Evolutionary conservation across 2,888 invertebrate genomes (phyloP), one percentile per base, ranked within the genome.

Genomic region (Zygothrica quintamaculata): DNA sequence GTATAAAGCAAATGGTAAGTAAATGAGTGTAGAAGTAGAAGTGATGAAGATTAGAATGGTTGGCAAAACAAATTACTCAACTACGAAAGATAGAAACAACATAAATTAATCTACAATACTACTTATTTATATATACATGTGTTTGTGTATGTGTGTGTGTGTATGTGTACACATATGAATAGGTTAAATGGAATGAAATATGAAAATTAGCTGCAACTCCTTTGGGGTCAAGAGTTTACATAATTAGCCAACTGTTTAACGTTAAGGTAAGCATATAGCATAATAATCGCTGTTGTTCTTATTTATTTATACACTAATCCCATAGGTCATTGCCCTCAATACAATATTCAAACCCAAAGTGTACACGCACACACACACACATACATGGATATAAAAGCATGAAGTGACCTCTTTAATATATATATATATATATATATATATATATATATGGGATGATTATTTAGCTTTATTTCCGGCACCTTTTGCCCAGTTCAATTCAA

Each of bases 391-490:
- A 7, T 12, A 22, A 36, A 25, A 13, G n/a, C n/a, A 9, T 47
- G 5, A 9, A 9, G 25, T 43, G 59, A 57, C 56, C 58, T 52
- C 42, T 36, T 60, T 51, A 43, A 66, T 69, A 58, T 42, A 39
- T 40, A 51, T 48, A 36, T 55, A 58, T 55, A 64, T 60, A 51
- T 48, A 36, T 55, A 58, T 55, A 64, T 60, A 66, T 69, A 58
- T 42, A 39, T 40, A 51, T 48, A 36, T 55, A 58, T 55, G 60
- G 57, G 57, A 47, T 67, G 44, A 43, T 67, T 58, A 75, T 58
- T 75, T 22, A 55, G 65, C 51, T 64, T 47, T 50, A 46, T 60
- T 73, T 61, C 46, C 71, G 47, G 44, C 39, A 26, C 52, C 40
- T 51, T 67, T 67, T 55, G 55, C 12, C 29, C 40, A 12, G 58